phyloP scores from a whole-genome alignment of 2,888 invertebrate species.

The Pharmacophagus antenor region DNA sequence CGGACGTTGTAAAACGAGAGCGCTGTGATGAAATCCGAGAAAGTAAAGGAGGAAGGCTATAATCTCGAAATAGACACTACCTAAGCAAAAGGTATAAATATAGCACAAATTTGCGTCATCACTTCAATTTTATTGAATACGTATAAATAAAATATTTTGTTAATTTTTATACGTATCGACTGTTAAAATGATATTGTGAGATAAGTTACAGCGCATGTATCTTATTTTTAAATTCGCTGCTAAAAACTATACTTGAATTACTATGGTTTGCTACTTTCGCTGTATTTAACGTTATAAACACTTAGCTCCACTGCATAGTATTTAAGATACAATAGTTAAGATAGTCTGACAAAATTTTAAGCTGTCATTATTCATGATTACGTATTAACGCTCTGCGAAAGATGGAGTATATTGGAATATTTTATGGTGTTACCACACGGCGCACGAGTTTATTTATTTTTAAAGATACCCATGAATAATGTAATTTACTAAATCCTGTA shows the following conservation, averaged over 20 bases:
- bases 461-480: background rate
- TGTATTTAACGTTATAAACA: background rate
- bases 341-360: background rate
- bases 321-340: no score
- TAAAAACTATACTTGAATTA: background rate
- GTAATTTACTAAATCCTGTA: no score
- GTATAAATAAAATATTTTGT: background rate
- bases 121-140: no score
- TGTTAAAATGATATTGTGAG: background rate
- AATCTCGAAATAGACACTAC: slow-evolving; percentile 30
- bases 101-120: background rate
- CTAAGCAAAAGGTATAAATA: slow-evolving; percentile 6
- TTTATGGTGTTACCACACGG: background rate
- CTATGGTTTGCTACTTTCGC: background rate
- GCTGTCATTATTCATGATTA: background rate
- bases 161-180: background rate
- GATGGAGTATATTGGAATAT: background rate
- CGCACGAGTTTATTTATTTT: background rate
- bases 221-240: background rate
- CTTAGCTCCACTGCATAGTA: background rate
- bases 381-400: background rate
- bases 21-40: slow-evolving; percentile 36
- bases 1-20: slow-evolving; percentile 47
- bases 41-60: slow-evolving; percentile 36
- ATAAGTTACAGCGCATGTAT: background rate